Evolutionary conservation across 2,888 invertebrate species (phyloP), one percentile per base, ranked within the genome.

Genomic region (Tenthredo amoena): DNA sequence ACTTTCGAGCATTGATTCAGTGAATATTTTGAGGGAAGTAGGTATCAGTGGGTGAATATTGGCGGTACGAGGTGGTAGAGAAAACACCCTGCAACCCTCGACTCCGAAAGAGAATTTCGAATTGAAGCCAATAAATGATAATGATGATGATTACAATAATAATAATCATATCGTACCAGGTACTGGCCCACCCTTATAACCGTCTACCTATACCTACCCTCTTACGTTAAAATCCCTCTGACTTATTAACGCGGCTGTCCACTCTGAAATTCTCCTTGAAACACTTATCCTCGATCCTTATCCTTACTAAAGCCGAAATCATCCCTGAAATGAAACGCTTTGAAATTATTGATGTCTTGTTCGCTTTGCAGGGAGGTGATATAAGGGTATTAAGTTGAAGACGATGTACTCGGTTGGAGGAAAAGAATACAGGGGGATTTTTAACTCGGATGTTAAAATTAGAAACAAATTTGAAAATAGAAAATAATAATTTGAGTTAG

Each of bases 221-320:
- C 47, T 43, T 74, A 74, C 43, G 26, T 47, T n/a, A 47, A 74
- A 74, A 74, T 76, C 76, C 76, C 26, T 47, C 47, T 47, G 76
- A 77, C 5, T 77, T 50, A 77, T 74, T 74, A 74, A 74, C 74
- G 74, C 74, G 2, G 18, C 18, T 4, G 79, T 79, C 58, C 79
- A 58, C 79, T 58, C 37, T n/a, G 34, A 62, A 79, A 79, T 79
- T 79, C 79, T 79, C 79, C 58, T 79, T 79, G 79, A 79, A 79
- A 79, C 79, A 79, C 34, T 79, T 79, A 79, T 79, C 58, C 79
- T 37, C 58, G 79, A 15, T 79, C 58, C 58, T n/a, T 62, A 58
- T 37, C 55, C 34, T 12, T 77, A 26, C 77, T 77, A 77, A 77
- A 77, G 50, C 50, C 26, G 50, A 55, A 71, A 77, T 77, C 31